Percentiles rank a stretch among this genome's conserved stretches.
Evolutionary conservation across 2,797 vertebrate species (phyloP).

Genomic region (Glossophaga mutica): DNA sequence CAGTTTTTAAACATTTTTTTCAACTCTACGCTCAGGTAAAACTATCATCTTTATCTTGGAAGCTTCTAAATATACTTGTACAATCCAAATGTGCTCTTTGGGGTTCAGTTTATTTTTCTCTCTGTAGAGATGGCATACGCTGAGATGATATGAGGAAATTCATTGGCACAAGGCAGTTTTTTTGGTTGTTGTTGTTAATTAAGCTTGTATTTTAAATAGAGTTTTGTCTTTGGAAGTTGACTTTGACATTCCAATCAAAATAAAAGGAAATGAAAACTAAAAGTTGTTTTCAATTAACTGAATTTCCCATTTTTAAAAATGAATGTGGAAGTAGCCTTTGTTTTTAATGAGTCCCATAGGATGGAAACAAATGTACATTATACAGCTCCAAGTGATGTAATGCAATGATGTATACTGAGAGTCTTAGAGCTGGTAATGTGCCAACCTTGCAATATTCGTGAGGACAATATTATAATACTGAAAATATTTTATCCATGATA

Average conservation of each 20-base stretch:
- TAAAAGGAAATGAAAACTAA: background rate
- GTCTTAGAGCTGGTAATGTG: background rate
- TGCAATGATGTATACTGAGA: background rate
- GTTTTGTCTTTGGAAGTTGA: background rate
- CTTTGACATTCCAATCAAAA: background rate
- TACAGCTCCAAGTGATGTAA: background rate
- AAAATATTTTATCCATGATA: background rate
- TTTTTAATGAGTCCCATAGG: background rate
- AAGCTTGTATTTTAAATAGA: background rate
- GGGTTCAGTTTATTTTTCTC: background rate
- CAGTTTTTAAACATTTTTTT: background rate
- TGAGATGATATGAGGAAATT: background rate
- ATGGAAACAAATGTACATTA: background rate
- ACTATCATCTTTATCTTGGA: background rate
- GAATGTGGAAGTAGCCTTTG: background rate
- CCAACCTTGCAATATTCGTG: background rate
- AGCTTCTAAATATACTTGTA: background rate
- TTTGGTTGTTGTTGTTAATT: background rate
- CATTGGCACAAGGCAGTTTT: background rate
- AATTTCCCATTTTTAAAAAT: background rate
- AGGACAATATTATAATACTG: background rate
- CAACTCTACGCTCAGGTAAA: slow-evolving; percentile 1
- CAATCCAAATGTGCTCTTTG: background rate
- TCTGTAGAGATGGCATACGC: background rate
- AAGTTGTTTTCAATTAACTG: background rate